Conservation (phyloP, 2,113 vertebrate species). For the Trematocara variabile region DNA sequence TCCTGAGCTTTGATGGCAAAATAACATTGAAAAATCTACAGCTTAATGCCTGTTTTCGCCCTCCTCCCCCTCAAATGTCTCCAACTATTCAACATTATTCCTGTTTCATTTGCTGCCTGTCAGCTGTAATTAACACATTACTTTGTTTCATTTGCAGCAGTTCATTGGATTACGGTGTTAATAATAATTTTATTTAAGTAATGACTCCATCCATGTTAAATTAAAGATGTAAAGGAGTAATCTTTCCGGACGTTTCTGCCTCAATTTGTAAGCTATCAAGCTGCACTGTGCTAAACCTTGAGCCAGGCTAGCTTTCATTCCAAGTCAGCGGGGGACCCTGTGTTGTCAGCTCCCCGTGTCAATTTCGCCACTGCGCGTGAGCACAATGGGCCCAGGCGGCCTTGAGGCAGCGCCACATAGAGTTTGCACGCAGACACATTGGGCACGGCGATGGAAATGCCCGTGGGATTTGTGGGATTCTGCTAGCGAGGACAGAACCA, state of each 20-base stretch:
- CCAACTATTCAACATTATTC: not conserved
- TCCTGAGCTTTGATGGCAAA: not conserved
- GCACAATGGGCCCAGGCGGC: slow-evolving; percentile 21
- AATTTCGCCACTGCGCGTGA: slow-evolving; percentile 24
- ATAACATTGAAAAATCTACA: not conserved
- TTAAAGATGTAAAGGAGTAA: slow-evolving; percentile 7
- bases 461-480: slow-evolving; percentile 43
- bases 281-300: not conserved
- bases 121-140: not conserved
- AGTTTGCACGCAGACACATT: slow-evolving; percentile 41
- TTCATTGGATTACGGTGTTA: not conserved
- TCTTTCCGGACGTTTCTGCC: slow-evolving; percentile 1
- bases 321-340: slow-evolving; percentile 32
- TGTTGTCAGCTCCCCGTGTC: slow-evolving; percentile 43
- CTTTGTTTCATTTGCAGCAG: not conserved
- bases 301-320: not conserved
- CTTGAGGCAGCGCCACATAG: slow-evolving; percentile 40
- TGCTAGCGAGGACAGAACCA: slow-evolving; percentile 24
- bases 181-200: slow-evolving; percentile 2
- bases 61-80: not conserved
- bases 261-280: not conserved
- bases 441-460: slow-evolving; percentile 41
- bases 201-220: slow-evolving; percentile 28
- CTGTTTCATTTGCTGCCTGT: not conserved
- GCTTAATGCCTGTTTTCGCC: not conserved